A percentile compares a stretch with the other conserved stretches of the same genome.
phyloP scores from a whole-genome alignment of 2,113 vertebrate genomes.

The Aix galericulata region DNA sequence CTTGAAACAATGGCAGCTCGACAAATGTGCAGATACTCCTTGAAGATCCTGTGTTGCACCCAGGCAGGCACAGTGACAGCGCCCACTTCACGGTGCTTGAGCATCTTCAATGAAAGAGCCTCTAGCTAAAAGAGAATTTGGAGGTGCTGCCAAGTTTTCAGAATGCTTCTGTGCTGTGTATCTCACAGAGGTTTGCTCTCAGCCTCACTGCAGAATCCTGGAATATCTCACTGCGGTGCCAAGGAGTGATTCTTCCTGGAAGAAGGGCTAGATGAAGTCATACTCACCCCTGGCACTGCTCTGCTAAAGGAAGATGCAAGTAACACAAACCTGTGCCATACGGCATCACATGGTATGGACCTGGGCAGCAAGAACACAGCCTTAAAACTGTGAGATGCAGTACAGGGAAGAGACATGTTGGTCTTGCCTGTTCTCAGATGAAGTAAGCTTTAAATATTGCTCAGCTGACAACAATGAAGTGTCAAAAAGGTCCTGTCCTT shows the following conservation, averaged over 20 bases:
- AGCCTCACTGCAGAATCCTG: neutral
- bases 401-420: neutral
- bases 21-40: neutral
- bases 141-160: neutral
- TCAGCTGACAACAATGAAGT: neutral
- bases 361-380: neutral
- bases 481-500: neutral
- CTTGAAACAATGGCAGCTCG: neutral
- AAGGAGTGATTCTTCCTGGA: neutral
- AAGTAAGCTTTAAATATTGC: neutral
- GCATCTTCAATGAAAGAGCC: neutral
- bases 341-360: rapidly evolving
- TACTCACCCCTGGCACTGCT: neutral
- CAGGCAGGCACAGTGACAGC: neutral
- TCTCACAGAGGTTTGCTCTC: neutral
- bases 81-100: neutral
- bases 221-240: neutral
- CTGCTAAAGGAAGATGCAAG: neutral
- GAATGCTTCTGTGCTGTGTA: neutral
- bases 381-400: neutral
- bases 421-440: neutral
- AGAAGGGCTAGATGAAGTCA: neutral
- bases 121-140: neutral
- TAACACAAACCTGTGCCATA: neutral
- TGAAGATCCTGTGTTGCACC: neutral